Conservation (phyloP, 2,888 invertebrate species). For the Leucophenga montana region DNA sequence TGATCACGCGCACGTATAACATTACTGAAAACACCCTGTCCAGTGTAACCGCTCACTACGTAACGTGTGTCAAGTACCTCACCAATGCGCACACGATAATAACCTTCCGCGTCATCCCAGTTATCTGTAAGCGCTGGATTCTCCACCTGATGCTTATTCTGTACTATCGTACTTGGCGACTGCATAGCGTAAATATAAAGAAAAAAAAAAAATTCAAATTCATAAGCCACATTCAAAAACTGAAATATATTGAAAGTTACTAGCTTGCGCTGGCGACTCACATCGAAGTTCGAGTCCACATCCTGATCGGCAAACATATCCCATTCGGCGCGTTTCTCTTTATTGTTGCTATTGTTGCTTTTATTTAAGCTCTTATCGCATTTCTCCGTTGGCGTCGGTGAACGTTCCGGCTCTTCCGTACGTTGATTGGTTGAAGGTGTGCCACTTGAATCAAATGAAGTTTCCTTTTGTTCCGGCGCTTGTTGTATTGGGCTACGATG, state of each 20-base stretch:
- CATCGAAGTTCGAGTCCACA: constrained; percentile 83
- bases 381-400: constrained; percentile 41
- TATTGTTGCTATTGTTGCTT: constrained; percentile 45
- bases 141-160: constrained; percentile 77
- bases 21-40: constrained; percentile 98
- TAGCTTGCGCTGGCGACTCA: constrained; percentile 72
- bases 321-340: constrained; percentile 79
- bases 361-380: constrained; percentile 24
- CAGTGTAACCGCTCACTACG: constrained; percentile 97
- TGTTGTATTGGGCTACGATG: constrained; percentile 47
- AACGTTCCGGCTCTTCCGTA: constrained; percentile 33
- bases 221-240: neutral
- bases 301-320: constrained; percentile 95
- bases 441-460: constrained; percentile 53
- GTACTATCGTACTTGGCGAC: constrained; percentile 80
- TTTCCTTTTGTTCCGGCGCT: constrained; percentile 41
- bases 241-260: constrained; percentile 50
- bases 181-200: constrained; percentile 64
- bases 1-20: constrained; percentile 95
- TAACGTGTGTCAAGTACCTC: constrained; percentile 94
- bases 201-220: neutral
- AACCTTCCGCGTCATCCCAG: constrained; percentile 99
- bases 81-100: constrained; percentile 96
- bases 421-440: constrained; percentile 45
- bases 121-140: constrained; percentile 96